Base-by-base conservation (phyloP, 2,113 vertebrate species). In the Bujurquina vittata region DNA sequence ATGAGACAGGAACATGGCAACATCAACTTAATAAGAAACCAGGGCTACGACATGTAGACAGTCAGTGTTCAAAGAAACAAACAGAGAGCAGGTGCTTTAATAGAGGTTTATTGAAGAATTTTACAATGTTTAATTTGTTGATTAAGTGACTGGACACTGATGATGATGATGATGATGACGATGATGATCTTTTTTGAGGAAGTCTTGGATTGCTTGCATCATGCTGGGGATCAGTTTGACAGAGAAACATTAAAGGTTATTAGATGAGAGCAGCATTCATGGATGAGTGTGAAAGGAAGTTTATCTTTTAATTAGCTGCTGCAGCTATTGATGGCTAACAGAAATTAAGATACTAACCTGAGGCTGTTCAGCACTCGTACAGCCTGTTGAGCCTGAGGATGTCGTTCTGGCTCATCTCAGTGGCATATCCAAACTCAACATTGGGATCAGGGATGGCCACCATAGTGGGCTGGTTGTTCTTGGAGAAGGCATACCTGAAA, bases 401-500 rank as follows among this genome's bases (percentile, higher is more conserved):
- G 81, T 92, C 89, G 3, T 26, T 88, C 46, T 54, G 54, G 73
- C 86, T 90, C 84, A 91, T 89, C 77, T 92, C 54, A 0, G 61
- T 59, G 62, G 86, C 84, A 7, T 0, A 1, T 8, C 89, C 91
- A 7, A 92, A 88, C 43, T 81, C 1, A 1, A 90, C 84, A 4
- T 3, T 89, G 15, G 73, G 12, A 67, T 92, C 29, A 2, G 89
- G 91, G 35, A 85, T 61, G 3, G 88, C 80, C 58, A 75, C 80
- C 80, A 92, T 7, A n/a, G 89, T 92, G 46, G 87, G 87, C 77
- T 63, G 17, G 67, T 72, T 60, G 78, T 89, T 88, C 63, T 79
- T 85, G 61, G 87, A 89, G 78, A 91, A 91, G 67, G 89, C 89
- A 1, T 75, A 84, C 56, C 90, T 92, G 77, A 18, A 74, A 85